Percentiles rank a stretch among this genome's conserved stretches.
Conservation (phyloP, 2,113 vertebrate species). For the Heterochromis multidens region DNA sequence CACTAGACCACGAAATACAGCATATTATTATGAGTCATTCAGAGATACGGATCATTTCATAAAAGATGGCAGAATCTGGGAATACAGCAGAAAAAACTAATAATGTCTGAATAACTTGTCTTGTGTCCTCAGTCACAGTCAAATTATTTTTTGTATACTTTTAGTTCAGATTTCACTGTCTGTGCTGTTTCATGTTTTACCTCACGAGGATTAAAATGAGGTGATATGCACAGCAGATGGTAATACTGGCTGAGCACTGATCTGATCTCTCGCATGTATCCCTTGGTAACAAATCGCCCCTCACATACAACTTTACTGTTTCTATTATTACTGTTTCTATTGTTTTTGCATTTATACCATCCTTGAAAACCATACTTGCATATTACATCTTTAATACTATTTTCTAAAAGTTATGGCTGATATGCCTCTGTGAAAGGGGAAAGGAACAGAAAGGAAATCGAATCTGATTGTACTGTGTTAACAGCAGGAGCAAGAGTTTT, state of each 20-base stretch:
- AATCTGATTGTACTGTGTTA: background rate
- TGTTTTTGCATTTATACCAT: background rate
- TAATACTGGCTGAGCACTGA: conserved; percentile 25
- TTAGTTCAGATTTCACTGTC: background rate
- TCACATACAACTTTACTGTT: background rate
- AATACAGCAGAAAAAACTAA: conserved; percentile 1
- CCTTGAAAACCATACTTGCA: background rate
- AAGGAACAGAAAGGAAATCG: background rate
- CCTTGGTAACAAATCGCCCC: background rate
- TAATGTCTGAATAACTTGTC: conserved; percentile 5
- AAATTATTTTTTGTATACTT: conserved; percentile 17
- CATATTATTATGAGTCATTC: background rate
- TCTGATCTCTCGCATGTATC: conserved; percentile 6
- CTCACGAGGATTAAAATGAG: background rate
- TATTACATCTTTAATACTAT: conserved; percentile 25
- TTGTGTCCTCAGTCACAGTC: conserved; percentile 9
- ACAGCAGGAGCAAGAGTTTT: background rate
- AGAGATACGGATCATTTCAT: background rate
- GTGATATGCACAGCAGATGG: background rate
- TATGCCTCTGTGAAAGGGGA: background rate
- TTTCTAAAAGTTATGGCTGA: background rate
- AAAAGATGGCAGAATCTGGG: background rate
- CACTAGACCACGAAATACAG: background rate
- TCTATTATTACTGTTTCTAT: background rate
- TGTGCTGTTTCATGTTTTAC: background rate